A percentile compares a stretch with the other conserved stretches of the same genome.
These are phyloP conservation scores for Girardinichthys multiradiatus DNA, from an alignment of 2,113 vertebrate species.

Conservation along the genomic window DNA sequence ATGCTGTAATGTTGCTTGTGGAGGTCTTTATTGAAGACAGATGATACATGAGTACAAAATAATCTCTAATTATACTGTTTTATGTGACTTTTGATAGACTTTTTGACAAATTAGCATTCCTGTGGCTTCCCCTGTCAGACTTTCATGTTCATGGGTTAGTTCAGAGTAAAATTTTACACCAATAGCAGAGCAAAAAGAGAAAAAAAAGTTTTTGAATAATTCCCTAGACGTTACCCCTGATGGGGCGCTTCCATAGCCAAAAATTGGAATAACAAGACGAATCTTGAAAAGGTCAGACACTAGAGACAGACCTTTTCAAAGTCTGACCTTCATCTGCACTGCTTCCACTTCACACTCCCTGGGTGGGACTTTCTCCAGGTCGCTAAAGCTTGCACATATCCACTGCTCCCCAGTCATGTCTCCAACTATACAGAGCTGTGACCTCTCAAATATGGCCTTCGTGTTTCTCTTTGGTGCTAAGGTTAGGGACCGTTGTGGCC, in stretches of 20 bases:
- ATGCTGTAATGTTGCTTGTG: conserved; percentile 33
- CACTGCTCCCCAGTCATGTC: conserved; percentile 57
- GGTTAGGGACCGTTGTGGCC: conserved; percentile 52
- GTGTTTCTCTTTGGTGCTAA: conserved; percentile 60
- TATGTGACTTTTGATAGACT: conserved; percentile 14
- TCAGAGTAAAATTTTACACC: neutral
- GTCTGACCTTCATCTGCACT: conserved; percentile 67
- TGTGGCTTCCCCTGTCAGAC: neutral
- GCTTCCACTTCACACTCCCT: conserved; percentile 71
- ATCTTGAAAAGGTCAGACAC: conserved; percentile 54
- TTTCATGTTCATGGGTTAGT: conserved; percentile 8
- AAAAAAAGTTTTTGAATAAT: conserved; percentile 11
- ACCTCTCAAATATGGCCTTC: conserved; percentile 38
- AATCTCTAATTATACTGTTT: conserved; percentile 37
- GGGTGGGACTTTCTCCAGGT: conserved; percentile 69
- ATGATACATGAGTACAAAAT: conserved; percentile 14
- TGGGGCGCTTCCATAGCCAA: conserved; percentile 30
- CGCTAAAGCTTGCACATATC: conserved; percentile 57
- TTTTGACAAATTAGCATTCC: conserved; percentile 3
- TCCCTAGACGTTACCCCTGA: conserved; percentile 23
- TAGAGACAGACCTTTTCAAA: conserved; percentile 46
- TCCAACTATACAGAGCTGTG: conserved; percentile 25
- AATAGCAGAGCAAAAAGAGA: neutral
- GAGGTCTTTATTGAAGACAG: conserved; percentile 18
- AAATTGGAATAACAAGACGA: conserved; percentile 59